Evolutionary conservation across 1,140 invertebrate genomes (phyloP).

Genomic region (Forficula auricularia): DNA sequence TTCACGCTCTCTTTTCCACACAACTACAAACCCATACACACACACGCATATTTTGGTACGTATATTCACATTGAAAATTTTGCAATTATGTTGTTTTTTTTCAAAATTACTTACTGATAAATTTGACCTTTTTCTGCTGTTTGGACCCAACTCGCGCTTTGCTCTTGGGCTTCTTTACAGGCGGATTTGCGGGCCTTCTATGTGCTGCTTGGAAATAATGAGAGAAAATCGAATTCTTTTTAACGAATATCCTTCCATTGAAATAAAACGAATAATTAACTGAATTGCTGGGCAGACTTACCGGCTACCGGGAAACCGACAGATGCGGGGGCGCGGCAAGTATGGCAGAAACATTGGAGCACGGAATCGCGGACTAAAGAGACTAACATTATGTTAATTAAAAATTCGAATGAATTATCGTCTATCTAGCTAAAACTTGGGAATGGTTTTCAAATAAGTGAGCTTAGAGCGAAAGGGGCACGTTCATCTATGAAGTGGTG

Average conservation of each 20-base stretch:
- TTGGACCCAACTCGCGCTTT: constrained; percentile 44
- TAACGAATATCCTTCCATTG: neutral
- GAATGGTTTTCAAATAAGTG: neutral
- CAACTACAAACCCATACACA: no score
- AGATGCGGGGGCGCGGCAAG: constrained; percentile 52
- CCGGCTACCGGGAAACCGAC: no score
- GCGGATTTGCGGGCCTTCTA: constrained; percentile 39
- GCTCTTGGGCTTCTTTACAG: constrained; percentile 49
- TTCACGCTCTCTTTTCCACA: no score
- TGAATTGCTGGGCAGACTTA: neutral
- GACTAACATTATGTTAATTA: constrained; percentile 49
- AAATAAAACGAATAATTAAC: neutral
- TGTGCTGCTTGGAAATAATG: constrained; percentile 28
- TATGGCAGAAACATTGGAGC: constrained; percentile 76
- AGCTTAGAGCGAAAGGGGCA: neutral
- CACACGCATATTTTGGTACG: no score
- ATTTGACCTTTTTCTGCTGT: constrained; percentile 72
- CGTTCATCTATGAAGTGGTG: neutral
- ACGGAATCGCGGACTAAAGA: constrained; percentile 68
- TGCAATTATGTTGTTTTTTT: no score
- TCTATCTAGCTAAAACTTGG: neutral
- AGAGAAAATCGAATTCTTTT: no score
- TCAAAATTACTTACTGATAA: constrained; percentile 59
- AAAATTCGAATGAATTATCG: neutral
- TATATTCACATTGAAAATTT: no score